Percentiles rank a stretch among this genome's conserved stretches.
Evolutionary conservation across 1,140 invertebrate genomes (phyloP).

Genomic region (Scaptodrosophila lebanonensis): DNA sequence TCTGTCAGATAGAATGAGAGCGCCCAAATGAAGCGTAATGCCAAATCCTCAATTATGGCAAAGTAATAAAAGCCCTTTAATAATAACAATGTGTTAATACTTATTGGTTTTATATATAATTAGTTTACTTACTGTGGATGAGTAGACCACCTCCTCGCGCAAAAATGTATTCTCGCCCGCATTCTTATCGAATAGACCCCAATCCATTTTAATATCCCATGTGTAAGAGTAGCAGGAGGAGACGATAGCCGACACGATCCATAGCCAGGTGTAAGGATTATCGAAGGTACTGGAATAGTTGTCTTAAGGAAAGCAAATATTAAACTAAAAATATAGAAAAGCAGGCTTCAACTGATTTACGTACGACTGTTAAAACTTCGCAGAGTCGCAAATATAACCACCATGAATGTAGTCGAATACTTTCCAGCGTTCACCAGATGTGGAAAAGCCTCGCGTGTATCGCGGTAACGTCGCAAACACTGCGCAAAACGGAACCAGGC

Average conservation of each 20-base stretch:
- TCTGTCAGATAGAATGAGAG: constrained; percentile 92
- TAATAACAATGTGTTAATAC: background rate
- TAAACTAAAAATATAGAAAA: background rate
- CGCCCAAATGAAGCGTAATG: constrained; percentile 95
- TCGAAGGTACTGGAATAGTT: constrained; percentile 81
- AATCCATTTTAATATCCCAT: constrained; percentile 99
- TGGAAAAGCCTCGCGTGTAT: constrained; percentile 93
- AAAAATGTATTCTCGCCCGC: constrained; percentile 90
- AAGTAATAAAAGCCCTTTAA: constrained; percentile 95
- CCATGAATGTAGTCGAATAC: constrained; percentile 98
- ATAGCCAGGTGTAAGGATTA: constrained; percentile 90
- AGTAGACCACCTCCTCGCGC: constrained; percentile 87
- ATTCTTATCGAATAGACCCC: constrained; percentile 95
- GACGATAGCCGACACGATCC: constrained; percentile 85
- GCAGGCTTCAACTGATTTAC: constrained; percentile 6
- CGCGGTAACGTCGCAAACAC: constrained; percentile 94
- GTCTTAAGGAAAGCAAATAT: constrained; percentile 73
- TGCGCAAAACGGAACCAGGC: constrained; percentile 99
- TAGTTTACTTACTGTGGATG: constrained; percentile 80
- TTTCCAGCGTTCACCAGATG: constrained; percentile 98
- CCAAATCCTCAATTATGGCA: constrained; percentile 96
- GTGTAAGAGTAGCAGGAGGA: constrained; percentile 91
- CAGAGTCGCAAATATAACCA: constrained; percentile 91
- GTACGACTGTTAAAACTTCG: constrained; percentile 83
- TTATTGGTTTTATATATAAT: background rate